Evolutionary conservation across 2,113 vertebrate genomes (phyloP), one percentile per base, ranked within the genome.

Genomic region (Grus americana): DNA sequence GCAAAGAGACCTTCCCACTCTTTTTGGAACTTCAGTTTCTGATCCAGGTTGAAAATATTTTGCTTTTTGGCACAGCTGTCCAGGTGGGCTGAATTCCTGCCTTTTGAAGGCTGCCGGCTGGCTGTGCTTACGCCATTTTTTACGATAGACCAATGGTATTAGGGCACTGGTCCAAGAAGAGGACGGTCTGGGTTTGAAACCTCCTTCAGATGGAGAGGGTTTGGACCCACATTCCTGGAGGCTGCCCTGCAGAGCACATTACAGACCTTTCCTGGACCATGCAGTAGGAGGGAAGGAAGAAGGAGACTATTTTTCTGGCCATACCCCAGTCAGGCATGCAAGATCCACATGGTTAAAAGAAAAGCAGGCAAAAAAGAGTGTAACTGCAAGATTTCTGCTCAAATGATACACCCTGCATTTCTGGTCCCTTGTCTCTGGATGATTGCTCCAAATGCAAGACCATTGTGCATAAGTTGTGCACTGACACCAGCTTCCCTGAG

Each of bases 231-330:
- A 34, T 52, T 86, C 34, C 40, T 2, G 9, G 23, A 57, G 17
- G 12, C 1, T 76, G 10, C 6, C 15, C 38, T 12, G 15, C 1
- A n/a, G 9, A 70, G 2, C 2, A 8, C 9, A 10, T 63, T 50
- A 59, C 29, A 79, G 29, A 83, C 6, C 30, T 8, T 55, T 78
- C 14, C 40, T 61, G 9, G 20, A 62, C 59, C 9, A 2, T n/a
- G 12, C 6, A 5, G 18, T 58, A 27, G 12, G 20, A 86, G 1
- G 9, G 13, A 73, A 54, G 26, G 23, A 75, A 91, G 42, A 29
- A 3, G 4, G 50, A 38, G 13, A 59, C 10, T 7, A n/a, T 86
- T 83, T 68, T 2, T 12, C 47, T n/a, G 38, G 14, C 18, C 30
- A 16, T 42, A 54, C 8, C 12, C 75, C 52, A 78, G 38, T 6